phyloP scores from a whole-genome alignment of 2,113 vertebrate species.

The Thamnaconus septentrionalis region DNA sequence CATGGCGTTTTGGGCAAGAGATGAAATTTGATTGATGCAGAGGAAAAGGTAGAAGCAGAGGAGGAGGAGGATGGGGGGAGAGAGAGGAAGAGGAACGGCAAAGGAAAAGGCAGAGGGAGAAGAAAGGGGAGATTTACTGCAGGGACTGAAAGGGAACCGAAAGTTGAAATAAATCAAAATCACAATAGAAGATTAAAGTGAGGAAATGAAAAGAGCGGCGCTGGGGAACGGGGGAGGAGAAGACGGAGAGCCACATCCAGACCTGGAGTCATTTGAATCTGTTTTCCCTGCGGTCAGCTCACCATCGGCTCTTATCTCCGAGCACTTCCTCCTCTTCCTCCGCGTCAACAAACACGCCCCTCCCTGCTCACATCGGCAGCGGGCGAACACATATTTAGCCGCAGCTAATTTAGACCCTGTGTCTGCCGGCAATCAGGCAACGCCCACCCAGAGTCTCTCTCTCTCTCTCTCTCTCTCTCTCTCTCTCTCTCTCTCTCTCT shows the following conservation, averaged over 20 bases:
- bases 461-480: constrained; percentile 10
- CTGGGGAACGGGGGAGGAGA: background rate
- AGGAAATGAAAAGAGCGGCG: background rate
- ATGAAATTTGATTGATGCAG: no score
- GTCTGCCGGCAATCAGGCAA: constrained; percentile 28
- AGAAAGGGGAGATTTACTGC: no score
- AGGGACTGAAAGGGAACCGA: no score
- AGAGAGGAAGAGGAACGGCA: no score
- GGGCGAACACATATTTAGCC: constrained; percentile 32
- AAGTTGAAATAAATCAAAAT: no score
- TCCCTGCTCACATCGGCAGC: constrained; percentile 16
- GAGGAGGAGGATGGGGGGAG: constrained; percentile 1
- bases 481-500: constrained; percentile 1
- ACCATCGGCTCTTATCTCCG: constrained; percentile 38
- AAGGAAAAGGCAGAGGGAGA: background rate
- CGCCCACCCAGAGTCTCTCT: constrained; percentile 10
- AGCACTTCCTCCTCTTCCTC: constrained; percentile 29
- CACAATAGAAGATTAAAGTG: background rate
- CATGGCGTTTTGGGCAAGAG: no score
- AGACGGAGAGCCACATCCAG: constrained; percentile 8
- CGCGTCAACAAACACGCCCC: constrained; percentile 38
- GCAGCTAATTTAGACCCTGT: constrained; percentile 18
- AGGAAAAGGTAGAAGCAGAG: constrained; percentile 37
- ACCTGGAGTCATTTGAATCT: constrained; percentile 40
- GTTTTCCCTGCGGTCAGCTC: constrained; percentile 25